Evolutionary conservation across 1,140 invertebrate genomes (phyloP).

Genomic region (Drosophila chauvacae): DNA sequence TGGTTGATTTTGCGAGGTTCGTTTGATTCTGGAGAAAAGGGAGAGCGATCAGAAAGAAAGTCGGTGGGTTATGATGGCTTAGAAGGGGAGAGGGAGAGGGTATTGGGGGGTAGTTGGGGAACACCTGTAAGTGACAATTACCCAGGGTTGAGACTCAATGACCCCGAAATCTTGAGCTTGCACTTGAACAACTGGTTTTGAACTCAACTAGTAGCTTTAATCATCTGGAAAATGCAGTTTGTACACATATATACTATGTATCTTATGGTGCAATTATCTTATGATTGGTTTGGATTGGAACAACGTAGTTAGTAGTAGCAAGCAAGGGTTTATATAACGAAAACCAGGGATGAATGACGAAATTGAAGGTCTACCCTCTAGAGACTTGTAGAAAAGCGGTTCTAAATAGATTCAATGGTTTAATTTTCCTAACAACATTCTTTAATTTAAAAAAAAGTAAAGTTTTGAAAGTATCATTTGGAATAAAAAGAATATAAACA

Average conservation of each 20-base stretch:
- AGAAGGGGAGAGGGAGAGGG: neutral
- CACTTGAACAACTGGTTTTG: conserved; percentile 6
- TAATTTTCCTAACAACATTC: neutral
- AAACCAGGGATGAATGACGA: neutral
- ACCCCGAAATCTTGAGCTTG: neutral
- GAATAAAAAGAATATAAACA: neutral
- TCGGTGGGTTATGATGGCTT: neutral
- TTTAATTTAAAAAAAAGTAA: too few species aligned
- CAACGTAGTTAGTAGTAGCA: neutral
- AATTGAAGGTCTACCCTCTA: neutral
- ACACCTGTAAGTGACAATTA: neutral
- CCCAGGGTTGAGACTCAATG: too few species aligned
- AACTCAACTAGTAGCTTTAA: neutral
- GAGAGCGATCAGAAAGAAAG: conserved; percentile 16
- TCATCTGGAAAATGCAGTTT: neutral
- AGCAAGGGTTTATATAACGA: neutral
- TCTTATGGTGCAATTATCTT: neutral
- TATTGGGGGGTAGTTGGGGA: neutral
- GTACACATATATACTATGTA: neutral
- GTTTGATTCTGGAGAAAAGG: conserved; percentile 1
- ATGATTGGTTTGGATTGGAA: neutral
- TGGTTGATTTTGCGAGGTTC: neutral
- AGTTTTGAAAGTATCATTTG: too few species aligned
- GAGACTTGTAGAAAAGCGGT: neutral
- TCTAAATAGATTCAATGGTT: neutral